A percentile compares a stretch with the other conserved stretches of the same genome.
Evolutionary conservation across 2,888 invertebrate genomes (phyloP).

Genomic region (Meiosimyza decipiens): DNA sequence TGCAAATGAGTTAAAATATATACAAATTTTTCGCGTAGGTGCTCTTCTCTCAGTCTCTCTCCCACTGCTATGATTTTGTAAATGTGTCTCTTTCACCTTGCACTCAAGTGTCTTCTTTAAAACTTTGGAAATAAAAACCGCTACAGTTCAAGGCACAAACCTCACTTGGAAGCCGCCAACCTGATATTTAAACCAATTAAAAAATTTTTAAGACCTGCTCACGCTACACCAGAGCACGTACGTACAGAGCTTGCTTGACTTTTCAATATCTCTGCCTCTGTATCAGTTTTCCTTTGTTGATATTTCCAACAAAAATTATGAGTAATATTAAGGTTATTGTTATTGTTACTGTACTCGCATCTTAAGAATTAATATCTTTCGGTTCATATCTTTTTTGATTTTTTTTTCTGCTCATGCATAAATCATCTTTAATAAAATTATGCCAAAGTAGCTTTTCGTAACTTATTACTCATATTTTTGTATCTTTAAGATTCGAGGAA

Average conservation of each 20-base stretch:
- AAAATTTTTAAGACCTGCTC: constrained; percentile 10
- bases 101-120: constrained; percentile 6
- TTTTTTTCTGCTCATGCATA: not conserved
- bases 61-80: too few relatives aligned
- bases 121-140: not conserved
- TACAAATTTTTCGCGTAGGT: not conserved
- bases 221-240: not conserved
- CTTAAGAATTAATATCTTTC: not conserved
- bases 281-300: not conserved
- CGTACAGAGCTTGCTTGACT: not conserved
- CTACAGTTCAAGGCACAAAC: constrained; percentile 15
- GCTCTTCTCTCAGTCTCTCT: not conserved
- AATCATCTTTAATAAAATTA: constrained; percentile 4
- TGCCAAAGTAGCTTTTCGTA: constrained; percentile 1
- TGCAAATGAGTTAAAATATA: too few relatives aligned
- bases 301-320: not conserved
- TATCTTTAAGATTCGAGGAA: not conserved
- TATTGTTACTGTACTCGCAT: not conserved
- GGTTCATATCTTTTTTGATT: not conserved
- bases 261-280: not conserved
- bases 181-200: constrained; percentile 33
- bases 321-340: not conserved
- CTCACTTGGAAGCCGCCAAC: constrained; percentile 2
- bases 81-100: not conserved
- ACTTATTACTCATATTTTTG: not conserved